Base-by-base conservation (phyloP, 1,140 invertebrate genomes). In the Ectropis grisescens region DNA sequence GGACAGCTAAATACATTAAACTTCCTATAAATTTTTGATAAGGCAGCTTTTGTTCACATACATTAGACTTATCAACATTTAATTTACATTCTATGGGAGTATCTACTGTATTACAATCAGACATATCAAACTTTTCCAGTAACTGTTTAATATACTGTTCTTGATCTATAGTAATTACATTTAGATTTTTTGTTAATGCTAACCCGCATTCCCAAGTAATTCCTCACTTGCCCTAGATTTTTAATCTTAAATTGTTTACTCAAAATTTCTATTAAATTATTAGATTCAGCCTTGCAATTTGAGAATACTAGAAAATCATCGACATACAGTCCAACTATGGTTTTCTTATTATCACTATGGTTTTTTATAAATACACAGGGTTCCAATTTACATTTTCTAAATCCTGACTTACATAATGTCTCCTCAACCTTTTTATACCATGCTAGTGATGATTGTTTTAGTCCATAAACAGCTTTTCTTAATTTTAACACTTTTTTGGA, bases 1-100 rank as follows among this genome's bases (percentile, higher is more conserved):
- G 41, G 19, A 67, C 47, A 12, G 72, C 47, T 9, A 76, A 30
- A 42, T 81, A 81, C 42, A 82, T 56, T 10, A 83, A 47, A 6
- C 36, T 45, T 24, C 68, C 68, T 32, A 79, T 58, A 15, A 75
- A 33, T 41, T 60, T 47, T 37, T 49, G 53, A 47, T 69, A 76
- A 14, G 56, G 44, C 25, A 52, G 11, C 11, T 41, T 39, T 11
- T 41, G n/a, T 28, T 48, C 13, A 53, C 32, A 31, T 19, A 34
- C 24, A 16, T 27, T 27, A 30, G 25, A 33, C 25, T 43, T 46
- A 3, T 36, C 37, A 15, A 51, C 4, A 36, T 54, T 48, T 13
- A 46, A 30, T 38, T 46, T 57, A 36, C 43, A 41, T 41, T 56
- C 35, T 15, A 54, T 48, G 4, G 56, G 58, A 28, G 49, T 46